These are phyloP conservation scores for Chloroceryle aenea DNA, from an alignment of 2,113 vertebrate genomes.

Conservation along the genomic window DNA sequence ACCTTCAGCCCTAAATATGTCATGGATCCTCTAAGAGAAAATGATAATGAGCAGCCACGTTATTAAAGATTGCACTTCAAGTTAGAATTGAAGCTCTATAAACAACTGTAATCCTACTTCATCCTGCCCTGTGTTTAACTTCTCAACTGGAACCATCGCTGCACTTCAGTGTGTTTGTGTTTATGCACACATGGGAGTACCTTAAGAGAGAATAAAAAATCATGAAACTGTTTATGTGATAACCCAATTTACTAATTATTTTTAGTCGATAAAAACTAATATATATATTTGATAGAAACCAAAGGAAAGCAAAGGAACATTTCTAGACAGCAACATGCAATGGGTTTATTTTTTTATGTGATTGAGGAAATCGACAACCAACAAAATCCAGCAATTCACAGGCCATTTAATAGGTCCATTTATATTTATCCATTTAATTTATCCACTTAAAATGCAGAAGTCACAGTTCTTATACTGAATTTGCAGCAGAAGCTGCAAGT, in stretches of 20 bases:
- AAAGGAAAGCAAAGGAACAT: background rate
- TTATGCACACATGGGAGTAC: background rate
- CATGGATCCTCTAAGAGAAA: background rate
- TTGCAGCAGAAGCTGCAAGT: conserved; percentile 13
- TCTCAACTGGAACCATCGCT: background rate
- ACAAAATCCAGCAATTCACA: background rate
- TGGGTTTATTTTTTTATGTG: background rate
- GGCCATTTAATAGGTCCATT: background rate
- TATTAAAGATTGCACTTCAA: background rate
- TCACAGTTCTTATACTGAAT: conserved; percentile 24
- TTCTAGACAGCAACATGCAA: background rate
- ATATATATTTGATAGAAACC: too few species aligned
- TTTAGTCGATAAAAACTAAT: background rate
- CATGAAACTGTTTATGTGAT: background rate
- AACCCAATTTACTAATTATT: background rate
- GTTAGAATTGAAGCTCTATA: background rate
- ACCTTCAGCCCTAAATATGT: background rate
- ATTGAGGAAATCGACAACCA: conserved; percentile 4
- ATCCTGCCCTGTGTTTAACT: background rate
- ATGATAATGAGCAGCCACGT: background rate
- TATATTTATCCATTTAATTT: background rate
- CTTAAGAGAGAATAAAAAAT: background rate
- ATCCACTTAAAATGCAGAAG: conserved; percentile 9
- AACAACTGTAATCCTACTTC: background rate
- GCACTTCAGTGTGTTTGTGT: background rate